phyloP scores from a whole-genome alignment of 1,140 invertebrate genomes.

The Zaprionus taronus region DNA sequence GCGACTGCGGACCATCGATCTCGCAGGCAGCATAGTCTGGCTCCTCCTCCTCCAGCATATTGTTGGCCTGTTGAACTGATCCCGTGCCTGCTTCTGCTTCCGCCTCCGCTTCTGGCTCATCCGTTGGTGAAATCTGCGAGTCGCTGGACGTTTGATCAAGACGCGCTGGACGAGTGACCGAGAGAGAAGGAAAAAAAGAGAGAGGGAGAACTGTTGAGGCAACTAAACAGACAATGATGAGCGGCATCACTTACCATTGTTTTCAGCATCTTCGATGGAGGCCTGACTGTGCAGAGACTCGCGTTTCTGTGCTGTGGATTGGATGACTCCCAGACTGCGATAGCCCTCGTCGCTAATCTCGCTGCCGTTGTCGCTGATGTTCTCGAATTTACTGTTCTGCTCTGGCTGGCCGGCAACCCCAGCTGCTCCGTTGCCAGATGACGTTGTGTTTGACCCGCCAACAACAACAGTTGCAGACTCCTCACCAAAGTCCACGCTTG shows the following conservation, averaged over 20 bases:
- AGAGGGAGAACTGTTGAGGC: not conserved
- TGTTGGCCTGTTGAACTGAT: slow-evolving; percentile 21
- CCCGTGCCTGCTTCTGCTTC: slow-evolving; percentile 22
- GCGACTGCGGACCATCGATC: slow-evolving; percentile 67
- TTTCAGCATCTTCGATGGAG: slow-evolving; percentile 89
- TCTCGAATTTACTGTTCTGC: slow-evolving; percentile 85
- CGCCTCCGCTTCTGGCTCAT: slow-evolving; percentile 54
- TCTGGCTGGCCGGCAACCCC: slow-evolving; percentile 30
- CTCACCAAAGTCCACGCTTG: slow-evolving; percentile 35
- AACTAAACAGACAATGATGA: not conserved
- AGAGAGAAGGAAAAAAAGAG: not conserved
- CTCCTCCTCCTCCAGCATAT: slow-evolving; percentile 25
- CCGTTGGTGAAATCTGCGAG: slow-evolving; percentile 79
- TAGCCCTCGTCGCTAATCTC: slow-evolving; percentile 95
- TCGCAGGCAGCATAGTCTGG: slow-evolving; percentile 52
- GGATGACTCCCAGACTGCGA: slow-evolving; percentile 90
- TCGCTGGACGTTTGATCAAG: slow-evolving; percentile 84
- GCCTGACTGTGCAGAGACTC: slow-evolving; percentile 88
- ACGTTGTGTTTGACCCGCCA: not conserved
- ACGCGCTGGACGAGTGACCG: slow-evolving; percentile 62
- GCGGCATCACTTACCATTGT: slow-evolving; percentile 86
- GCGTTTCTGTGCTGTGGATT: slow-evolving; percentile 87
- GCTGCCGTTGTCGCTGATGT: slow-evolving; percentile 92
- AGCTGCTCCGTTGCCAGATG: not conserved
- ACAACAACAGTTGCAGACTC: slow-evolving; percentile 5